These are phyloP conservation scores for Apodemia hepburni DNA, from an alignment of 2,888 invertebrate genomes.

Conservation along the genomic window DNA sequence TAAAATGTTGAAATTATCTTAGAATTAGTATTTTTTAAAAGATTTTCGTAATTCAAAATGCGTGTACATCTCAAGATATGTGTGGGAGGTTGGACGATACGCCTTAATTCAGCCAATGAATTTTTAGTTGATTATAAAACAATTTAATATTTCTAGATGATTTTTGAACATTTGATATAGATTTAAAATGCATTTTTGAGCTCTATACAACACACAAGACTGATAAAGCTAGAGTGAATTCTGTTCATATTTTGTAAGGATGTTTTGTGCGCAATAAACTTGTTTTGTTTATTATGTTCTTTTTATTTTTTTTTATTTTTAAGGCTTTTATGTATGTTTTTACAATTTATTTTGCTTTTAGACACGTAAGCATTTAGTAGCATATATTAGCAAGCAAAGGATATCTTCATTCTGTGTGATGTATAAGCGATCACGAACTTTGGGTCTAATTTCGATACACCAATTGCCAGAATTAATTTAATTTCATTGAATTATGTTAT, in stretches of 20 bases:
- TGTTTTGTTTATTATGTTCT: conserved; percentile 65
- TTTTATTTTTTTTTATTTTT: conserved; percentile 52
- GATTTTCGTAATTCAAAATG: background rate
- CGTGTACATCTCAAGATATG: conserved; percentile 24
- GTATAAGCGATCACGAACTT: conserved; percentile 46
- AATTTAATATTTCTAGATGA: conserved; percentile 36
- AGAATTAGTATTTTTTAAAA: background rate
- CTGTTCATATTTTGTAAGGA: conserved; percentile 69
- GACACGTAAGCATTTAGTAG: conserved; percentile 31
- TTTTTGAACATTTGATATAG: conserved; percentile 41
- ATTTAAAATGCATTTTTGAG: conserved; percentile 72
- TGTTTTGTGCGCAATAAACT: conserved; percentile 76
- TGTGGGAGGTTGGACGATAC: conserved; percentile 15
- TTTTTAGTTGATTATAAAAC: conserved; percentile 30
- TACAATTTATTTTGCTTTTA: conserved; percentile 26
- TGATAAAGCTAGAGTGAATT: conserved; percentile 65
- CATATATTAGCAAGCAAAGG: conserved; percentile 58
- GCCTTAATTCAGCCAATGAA: conserved; percentile 16
- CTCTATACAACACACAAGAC: conserved; percentile 79
- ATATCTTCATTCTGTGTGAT: conserved; percentile 65
- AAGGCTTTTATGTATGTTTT: conserved; percentile 23
- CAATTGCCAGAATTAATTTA: conserved; percentile 4
- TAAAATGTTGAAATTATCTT: background rate
- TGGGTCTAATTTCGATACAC: background rate
- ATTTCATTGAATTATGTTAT: conserved; percentile 21